Base-by-base conservation (phyloP, 2,113 vertebrate genomes). In the Tragelaphus scriptus region DNA sequence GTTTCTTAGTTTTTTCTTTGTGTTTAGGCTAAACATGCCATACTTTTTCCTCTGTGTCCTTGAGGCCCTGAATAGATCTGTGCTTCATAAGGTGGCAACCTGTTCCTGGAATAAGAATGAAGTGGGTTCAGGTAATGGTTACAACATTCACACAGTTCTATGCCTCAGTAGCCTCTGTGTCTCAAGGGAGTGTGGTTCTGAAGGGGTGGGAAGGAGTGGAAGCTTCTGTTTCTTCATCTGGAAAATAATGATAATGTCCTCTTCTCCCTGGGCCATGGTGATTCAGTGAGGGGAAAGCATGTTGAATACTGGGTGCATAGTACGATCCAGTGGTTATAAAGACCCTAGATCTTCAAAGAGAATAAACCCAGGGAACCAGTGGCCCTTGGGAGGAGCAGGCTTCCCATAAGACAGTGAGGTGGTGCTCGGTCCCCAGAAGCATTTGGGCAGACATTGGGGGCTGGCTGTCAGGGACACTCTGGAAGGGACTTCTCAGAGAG, bases 61-160 rank as follows among this genome's bases (percentile, higher is more conserved):
- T 86, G 40, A 61, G 59, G 7, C 32, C 68, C 9, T 36, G 7
- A 49, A 19, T 85, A 25, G 51, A 90, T 86, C 49, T 80, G 1
- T 53, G n/a, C 56, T 36, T 32, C 58, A 7, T 36, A 71, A 59
- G n/a, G 30, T 56, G 53, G 53, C 88, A 56, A 26, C 25, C 36
- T 88, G 23, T 80, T 97, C 49, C 36, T 89, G n/a, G 81, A 53
- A 90, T 61, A 87, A 56, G 44, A 61, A 90, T 77, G 84, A 91
- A 77, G 44, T 51, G 47, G 61, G 55, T 47, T 59, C n/a, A 80
- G 80, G 53, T n/a, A 59, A 15, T 86, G 44, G 51, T 61, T 55
- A 61, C 30, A 47, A 28, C 58, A 59, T 40, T 81, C 44, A 10
- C 59, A 81, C 90, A 55, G 32, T 53, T 51, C 55, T 53, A 55